A percentile compares a stretch with the other conserved stretches of the same genome.
These are phyloP conservation scores for Lasioglossum zephyrum DNA, from an alignment of 2,888 invertebrate genomes.

Conservation along the genomic window DNA sequence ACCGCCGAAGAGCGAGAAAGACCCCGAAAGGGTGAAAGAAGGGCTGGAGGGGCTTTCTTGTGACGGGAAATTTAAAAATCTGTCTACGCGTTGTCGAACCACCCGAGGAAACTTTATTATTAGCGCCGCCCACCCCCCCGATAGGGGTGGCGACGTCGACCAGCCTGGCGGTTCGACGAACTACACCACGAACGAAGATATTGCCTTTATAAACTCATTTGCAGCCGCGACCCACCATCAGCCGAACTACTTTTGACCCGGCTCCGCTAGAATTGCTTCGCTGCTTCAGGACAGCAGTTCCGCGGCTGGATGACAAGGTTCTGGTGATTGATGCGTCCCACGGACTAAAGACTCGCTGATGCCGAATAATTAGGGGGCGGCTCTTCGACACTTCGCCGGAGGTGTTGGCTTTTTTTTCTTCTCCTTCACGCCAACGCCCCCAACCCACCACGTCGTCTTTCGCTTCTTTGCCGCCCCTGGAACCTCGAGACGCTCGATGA, in stretches of 20 bases:
- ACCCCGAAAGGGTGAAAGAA: constrained; percentile 33
- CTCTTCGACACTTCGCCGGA: constrained; percentile 77
- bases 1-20: constrained; percentile 14
- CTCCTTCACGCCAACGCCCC: constrained; percentile 12
- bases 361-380: constrained; percentile 80
- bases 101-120: constrained; percentile 84
- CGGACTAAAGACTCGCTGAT: constrained; percentile 78
- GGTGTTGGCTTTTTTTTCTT: constrained; percentile 73
- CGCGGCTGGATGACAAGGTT: constrained; percentile 71
- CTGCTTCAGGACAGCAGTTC: constrained; percentile 64
- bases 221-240: constrained; percentile 77
- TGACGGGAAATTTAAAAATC: constrained; percentile 85
- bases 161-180: constrained; percentile 71
- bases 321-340: constrained; percentile 79
- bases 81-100: constrained; percentile 84
- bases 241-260: constrained; percentile 65
- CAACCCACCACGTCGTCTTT: neutral
- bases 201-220: constrained; percentile 84
- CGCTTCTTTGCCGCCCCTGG: neutral
- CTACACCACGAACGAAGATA: constrained; percentile 78
- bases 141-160: constrained; percentile 43
- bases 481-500: neutral
- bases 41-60: constrained; percentile 76
- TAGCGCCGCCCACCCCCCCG: constrained; percentile 72
- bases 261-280: neutral